Conservation (phyloP, 2,888 invertebrate species). For the Athripsodes cinereus region DNA sequence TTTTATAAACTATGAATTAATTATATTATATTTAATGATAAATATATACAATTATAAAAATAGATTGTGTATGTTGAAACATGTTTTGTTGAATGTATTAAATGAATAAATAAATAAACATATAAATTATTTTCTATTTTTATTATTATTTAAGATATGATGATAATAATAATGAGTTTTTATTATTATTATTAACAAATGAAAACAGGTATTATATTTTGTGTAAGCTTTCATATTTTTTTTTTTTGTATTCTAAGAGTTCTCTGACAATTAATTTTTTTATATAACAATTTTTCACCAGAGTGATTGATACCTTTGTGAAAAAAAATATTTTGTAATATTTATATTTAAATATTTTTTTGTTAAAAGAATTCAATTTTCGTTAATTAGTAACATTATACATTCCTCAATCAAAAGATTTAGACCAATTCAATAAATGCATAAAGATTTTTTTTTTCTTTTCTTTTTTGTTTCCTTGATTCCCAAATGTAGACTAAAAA, state of each 20-base stretch:
- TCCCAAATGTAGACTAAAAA: too few relatives aligned
- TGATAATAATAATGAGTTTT: not conserved
- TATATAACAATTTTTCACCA: not conserved
- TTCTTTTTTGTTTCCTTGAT: not conserved
- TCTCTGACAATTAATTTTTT: not conserved
- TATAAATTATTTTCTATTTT: conserved; percentile 1
- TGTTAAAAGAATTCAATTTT: not conserved
- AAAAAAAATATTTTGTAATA: not conserved
- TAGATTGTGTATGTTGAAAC: not conserved
- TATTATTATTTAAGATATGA: not conserved
- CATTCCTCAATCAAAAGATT: not conserved
- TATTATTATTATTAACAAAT: too few relatives aligned
- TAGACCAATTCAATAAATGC: not conserved
- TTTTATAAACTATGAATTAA: not conserved
- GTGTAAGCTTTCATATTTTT: not conserved
- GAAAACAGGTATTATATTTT: not conserved
- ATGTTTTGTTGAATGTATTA: conserved; percentile 1
- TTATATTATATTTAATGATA: not conserved
- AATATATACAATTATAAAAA: not conserved
- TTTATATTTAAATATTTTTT: not conserved
- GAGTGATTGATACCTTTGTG: not conserved
- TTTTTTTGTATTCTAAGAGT: not conserved
- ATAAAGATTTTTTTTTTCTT: not conserved
- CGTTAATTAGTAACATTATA: not conserved
- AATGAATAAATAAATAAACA: not conserved